Conservation (phyloP, 2,113 vertebrate genomes). For the Noturus placidus region DNA sequence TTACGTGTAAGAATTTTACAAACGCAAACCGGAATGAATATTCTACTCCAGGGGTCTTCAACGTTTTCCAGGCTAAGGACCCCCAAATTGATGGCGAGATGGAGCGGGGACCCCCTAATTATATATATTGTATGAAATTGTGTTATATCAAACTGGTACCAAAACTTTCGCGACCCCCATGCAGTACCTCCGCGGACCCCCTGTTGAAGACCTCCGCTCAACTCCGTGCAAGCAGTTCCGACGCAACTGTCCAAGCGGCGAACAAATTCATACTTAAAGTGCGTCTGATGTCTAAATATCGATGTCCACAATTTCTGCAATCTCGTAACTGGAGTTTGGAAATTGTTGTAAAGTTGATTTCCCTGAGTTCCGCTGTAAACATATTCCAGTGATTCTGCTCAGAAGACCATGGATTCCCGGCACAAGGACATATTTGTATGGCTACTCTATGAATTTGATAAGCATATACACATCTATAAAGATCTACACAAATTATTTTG, state of each 20-base stretch:
- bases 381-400: not conserved
- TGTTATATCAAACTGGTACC: no score
- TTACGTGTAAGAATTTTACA: not conserved
- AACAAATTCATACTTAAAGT: not conserved
- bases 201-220: no score
- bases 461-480: not conserved
- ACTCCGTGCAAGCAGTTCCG: not conserved
- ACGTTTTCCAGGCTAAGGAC: no score
- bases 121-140: no score
- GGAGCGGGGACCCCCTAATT: no score
- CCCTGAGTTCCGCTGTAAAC: not conserved
- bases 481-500: not conserved
- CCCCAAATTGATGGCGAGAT: no score
- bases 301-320: not conserved
- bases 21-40: no score
- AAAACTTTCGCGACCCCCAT: no score
- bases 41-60: no score
- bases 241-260: not conserved
- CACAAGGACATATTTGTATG: not conserved
- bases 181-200: no score
- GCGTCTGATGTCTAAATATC: not conserved
- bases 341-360: not conserved
- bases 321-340: not conserved
- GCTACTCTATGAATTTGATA: not conserved
- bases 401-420: no score